phyloP scores from a whole-genome alignment of 2,113 vertebrate species.

The Sapajus apella region DNA sequence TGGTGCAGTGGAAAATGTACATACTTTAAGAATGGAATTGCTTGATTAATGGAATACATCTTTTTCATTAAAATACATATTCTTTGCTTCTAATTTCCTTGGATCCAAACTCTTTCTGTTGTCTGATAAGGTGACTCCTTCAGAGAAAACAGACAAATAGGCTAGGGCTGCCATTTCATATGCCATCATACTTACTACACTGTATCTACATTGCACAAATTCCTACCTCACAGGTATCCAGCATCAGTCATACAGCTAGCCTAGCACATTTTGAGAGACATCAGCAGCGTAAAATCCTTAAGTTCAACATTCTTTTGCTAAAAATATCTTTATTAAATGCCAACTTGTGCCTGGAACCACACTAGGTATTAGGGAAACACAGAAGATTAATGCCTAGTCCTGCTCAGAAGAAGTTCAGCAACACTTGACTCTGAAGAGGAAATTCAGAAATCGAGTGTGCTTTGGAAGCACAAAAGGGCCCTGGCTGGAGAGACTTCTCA shows the following conservation, averaged over 20 bases:
- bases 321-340: slow-evolving; percentile 31
- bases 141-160: not conserved
- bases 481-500: not conserved
- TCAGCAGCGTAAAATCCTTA: not conserved
- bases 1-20: not conserved
- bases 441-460: not conserved
- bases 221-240: not conserved
- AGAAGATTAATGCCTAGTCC: not conserved
- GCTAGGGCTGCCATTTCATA: not conserved
- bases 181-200: not conserved
- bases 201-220: not conserved
- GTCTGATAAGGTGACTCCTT: not conserved
- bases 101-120: not conserved
- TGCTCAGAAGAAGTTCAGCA: not conserved
- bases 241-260: not conserved
- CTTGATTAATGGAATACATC: not conserved
- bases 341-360: not conserved
- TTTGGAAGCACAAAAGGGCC: not conserved
- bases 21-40: not conserved
- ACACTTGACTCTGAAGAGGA: not conserved
- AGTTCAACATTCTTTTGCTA: slow-evolving; percentile 20
- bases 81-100: slow-evolving; percentile 18
- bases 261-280: not conserved
- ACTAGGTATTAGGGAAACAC: not conserved
- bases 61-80: not conserved